phyloP scores from a whole-genome alignment of 2,113 vertebrate species.

The Mola mola region DNA sequence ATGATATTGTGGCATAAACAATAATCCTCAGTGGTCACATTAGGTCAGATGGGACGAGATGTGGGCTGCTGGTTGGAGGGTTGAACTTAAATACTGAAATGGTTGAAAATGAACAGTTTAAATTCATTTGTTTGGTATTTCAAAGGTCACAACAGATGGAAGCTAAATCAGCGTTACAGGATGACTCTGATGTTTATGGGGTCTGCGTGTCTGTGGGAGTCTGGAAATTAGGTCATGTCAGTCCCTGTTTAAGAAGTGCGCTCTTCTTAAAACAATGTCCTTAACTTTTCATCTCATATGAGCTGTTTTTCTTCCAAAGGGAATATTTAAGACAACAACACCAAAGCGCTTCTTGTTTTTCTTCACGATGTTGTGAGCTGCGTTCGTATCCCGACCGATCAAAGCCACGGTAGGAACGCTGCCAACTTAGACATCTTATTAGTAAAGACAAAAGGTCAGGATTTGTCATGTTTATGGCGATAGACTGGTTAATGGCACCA shows the following conservation, averaged over 20 bases:
- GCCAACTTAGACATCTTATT: slow-evolving; percentile 59
- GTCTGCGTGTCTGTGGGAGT: background rate
- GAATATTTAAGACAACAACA: background rate
- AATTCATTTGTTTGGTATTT: background rate
- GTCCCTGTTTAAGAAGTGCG: no score
- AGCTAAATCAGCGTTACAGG: background rate
- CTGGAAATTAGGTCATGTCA: no score
- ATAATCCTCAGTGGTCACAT: slow-evolving; percentile 7
- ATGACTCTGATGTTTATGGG: background rate
- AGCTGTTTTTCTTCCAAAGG: no score
- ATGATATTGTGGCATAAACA: background rate
- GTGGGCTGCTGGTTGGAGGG: background rate
- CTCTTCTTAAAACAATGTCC: no score
- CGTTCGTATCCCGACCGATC: slow-evolving; percentile 40
- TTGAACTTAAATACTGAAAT: background rate
- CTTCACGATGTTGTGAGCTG: background rate
- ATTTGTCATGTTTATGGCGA: slow-evolving; percentile 58
- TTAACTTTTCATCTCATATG: no score
- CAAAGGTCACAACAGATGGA: background rate
- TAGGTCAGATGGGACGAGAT: background rate
- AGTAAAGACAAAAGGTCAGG: slow-evolving; percentile 65
- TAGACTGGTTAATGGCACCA: slow-evolving; percentile 49
- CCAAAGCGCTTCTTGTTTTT: slow-evolving; percentile 17
- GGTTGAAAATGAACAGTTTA: no score
- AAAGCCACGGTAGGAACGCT: slow-evolving; percentile 59